Conservation (phyloP, 2,888 invertebrate species). For the Aphrophora alni region DNA sequence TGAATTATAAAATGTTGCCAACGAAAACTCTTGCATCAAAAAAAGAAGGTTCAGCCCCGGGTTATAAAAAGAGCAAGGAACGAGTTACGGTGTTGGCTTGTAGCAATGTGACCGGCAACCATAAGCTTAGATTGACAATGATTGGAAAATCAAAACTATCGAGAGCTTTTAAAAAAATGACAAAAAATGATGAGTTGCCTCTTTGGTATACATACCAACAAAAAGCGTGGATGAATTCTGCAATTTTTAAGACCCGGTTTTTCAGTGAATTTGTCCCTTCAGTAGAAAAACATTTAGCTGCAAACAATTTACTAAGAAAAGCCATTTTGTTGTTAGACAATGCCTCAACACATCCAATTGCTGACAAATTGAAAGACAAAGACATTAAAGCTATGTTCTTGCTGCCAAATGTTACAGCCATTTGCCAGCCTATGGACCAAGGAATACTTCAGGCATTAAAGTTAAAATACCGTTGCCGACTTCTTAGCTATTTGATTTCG, state of each 20-base stretch:
- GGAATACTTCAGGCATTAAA: constrained; percentile 27
- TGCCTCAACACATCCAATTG: constrained; percentile 42
- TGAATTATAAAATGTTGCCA: constrained; percentile 33
- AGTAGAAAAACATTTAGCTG: constrained; percentile 39
- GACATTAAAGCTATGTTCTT: constrained; percentile 33
- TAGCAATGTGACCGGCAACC: constrained; percentile 51
- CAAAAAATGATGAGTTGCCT: constrained; percentile 31
- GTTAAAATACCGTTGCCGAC: constrained; percentile 16
- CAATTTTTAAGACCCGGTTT: constrained; percentile 27
- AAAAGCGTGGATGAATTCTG: constrained; percentile 31
- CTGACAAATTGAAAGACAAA: not conserved
- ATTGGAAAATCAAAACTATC: constrained; percentile 52
- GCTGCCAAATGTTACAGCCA: constrained; percentile 21
- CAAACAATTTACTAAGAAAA: constrained; percentile 42
- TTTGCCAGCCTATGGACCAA: constrained; percentile 36
- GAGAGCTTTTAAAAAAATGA: constrained; percentile 49
- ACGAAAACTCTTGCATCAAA: constrained; percentile 36
- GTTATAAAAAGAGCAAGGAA: constrained; percentile 49
- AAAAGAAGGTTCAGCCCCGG: constrained; percentile 44
- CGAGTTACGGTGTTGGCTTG: constrained; percentile 50
- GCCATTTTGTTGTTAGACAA: constrained; percentile 49
- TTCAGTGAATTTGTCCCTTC: constrained; percentile 46
- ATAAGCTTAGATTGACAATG: constrained; percentile 49
- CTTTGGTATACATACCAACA: constrained; percentile 31
- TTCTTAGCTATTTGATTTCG: constrained; percentile 41